Percentiles rank a stretch among this genome's conserved stretches.
Evolutionary conservation across 2,113 vertebrate species (phyloP).

Genomic region (Anthoscopus minutus): DNA sequence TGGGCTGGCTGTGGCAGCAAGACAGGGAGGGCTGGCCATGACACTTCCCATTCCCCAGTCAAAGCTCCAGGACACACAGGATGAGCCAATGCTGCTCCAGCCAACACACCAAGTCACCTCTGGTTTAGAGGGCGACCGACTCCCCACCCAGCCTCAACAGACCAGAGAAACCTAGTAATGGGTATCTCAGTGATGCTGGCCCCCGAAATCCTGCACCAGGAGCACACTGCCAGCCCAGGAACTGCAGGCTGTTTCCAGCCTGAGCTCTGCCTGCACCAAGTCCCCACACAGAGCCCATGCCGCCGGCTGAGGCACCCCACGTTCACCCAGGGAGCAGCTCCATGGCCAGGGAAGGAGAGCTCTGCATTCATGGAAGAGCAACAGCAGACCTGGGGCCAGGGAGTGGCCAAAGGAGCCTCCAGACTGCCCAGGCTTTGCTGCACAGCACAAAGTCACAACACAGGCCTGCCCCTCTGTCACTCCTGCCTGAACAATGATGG

Average conservation of each 20-base stretch:
- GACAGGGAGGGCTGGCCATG: rapidly evolving
- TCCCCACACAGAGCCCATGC: rapidly evolving
- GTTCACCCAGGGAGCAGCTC: rapidly evolving
- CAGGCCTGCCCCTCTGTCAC: neutral
- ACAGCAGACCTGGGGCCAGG: neutral
- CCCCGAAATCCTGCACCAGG: rapidly evolving
- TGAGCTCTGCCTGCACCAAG: neutral
- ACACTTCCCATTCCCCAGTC: neutral
- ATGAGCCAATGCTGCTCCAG: neutral
- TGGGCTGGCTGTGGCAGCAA: neutral
- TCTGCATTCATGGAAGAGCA: rapidly evolving
- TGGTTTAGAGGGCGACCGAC: rapidly evolving
- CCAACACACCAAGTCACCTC: neutral
- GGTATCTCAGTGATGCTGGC: rapidly evolving
- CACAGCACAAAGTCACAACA: neutral
- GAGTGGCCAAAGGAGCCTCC: neutral
- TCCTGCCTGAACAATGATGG: neutral
- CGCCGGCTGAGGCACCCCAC: rapidly evolving
- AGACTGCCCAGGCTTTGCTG: neutral
- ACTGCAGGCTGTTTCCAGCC: neutral
- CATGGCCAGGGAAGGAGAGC: rapidly evolving
- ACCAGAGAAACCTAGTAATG: rapidly evolving
- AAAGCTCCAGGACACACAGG: neutral
- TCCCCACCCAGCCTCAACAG: rapidly evolving
- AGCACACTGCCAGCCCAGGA: rapidly evolving